Evolutionary conservation across 1,140 invertebrate genomes (phyloP).

Genomic region (Trachelipus rathkii): DNA sequence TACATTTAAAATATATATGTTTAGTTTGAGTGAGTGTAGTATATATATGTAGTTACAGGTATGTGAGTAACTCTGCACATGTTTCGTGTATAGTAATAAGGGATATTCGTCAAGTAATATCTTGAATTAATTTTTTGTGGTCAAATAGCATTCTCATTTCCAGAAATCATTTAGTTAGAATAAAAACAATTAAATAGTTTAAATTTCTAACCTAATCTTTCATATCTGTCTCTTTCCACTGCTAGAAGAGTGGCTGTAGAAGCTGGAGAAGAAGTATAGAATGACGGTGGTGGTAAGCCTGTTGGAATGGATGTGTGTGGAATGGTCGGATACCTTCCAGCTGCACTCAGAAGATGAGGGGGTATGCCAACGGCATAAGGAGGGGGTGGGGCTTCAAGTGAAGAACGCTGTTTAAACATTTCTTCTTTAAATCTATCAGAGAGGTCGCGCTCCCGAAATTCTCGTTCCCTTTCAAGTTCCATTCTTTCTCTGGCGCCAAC

Average conservation of each 20-base stretch:
- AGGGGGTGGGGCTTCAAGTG: background rate
- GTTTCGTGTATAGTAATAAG: too few relatives aligned
- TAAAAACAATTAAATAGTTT: too few relatives aligned
- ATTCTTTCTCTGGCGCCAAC: background rate
- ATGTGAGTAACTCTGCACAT: too few relatives aligned
- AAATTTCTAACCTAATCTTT: background rate
- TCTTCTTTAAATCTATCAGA: background rate
- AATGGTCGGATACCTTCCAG: background rate
- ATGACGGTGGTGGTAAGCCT: background rate
- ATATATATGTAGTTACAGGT: too few relatives aligned
- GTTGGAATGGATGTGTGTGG: background rate
- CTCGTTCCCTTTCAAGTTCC: background rate
- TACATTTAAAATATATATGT: too few relatives aligned
- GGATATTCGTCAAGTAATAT: too few relatives aligned
- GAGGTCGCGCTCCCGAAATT: background rate
- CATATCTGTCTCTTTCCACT: background rate
- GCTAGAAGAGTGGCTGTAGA: background rate
- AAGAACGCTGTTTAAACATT: constrained; percentile 9
- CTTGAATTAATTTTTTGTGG: too few relatives aligned
- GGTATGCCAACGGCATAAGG: background rate
- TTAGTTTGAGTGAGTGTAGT: too few relatives aligned
- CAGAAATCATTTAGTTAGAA: too few relatives aligned
- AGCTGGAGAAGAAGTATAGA: background rate
- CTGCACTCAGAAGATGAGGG: background rate
- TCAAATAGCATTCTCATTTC: too few relatives aligned